phyloP scores from a whole-genome alignment of 1,140 invertebrate genomes.

The Heliconius eleuchia region DNA sequence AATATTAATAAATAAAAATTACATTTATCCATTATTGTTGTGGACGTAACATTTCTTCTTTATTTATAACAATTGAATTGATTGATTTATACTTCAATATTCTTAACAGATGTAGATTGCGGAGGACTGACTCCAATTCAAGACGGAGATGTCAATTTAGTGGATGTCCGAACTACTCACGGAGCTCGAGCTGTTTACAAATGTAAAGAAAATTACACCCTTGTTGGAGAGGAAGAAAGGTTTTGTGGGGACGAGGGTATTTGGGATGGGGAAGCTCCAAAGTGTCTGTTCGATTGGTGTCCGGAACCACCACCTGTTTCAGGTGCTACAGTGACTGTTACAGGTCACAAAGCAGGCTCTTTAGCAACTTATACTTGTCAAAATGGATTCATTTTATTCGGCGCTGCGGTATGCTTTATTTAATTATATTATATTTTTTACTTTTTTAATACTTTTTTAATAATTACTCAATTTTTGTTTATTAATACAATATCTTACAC shows the following conservation, averaged over 20 bases:
- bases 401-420: constrained; percentile 85
- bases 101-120: constrained; percentile 89
- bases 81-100: no score
- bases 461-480: background rate
- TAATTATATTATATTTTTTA: background rate
- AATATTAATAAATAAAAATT: no score
- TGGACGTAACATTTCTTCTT: no score
- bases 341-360: constrained; percentile 88
- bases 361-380: constrained; percentile 91
- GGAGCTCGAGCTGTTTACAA: constrained; percentile 88
- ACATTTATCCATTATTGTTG: background rate
- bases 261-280: constrained; percentile 90
- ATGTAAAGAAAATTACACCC: constrained; percentile 92
- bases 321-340: constrained; percentile 86
- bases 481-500: background rate
- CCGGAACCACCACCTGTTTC: constrained; percentile 88
- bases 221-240: constrained; percentile 88
- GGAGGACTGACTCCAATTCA: constrained; percentile 86
- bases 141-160: constrained; percentile 87
- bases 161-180: constrained; percentile 88
- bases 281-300: constrained; percentile 93
- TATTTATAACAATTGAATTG: no score
- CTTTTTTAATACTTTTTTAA: no score
- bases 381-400: constrained; percentile 92
- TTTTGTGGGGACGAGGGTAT: constrained; percentile 89